Evolutionary conservation across 2,888 invertebrate species (phyloP), one percentile per base, ranked within the genome.

Genomic region (Drosophila merina): DNA sequence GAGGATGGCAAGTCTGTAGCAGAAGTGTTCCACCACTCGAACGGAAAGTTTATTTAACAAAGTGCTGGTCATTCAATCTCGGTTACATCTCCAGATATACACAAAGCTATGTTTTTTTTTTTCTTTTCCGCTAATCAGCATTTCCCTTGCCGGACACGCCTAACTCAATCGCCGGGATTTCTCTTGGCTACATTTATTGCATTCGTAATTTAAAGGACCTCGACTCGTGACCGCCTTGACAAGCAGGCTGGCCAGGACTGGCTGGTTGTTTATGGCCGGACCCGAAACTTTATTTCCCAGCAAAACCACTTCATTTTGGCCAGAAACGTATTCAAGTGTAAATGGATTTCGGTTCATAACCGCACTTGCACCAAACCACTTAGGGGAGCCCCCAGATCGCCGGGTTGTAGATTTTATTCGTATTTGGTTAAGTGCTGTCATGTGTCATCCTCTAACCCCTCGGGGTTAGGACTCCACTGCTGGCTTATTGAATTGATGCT

Each of bases 261-360:
- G 59, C 67, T 75, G 59, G 59, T 72, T 77, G 58, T 57, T 72
- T 76, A 54, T 59, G 72, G 56, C 54, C 47, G 45, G 25, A 49
- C 60, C 60, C 10, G 20, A 58, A 76, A 42, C 49, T 47, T 66
- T 66, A 63, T 66, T 62, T 66, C 51, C 50, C 9, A 40, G 42
- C 40, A 9, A 9, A 52, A 9, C 66, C 60, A 60, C 74, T 72
- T 72, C 75, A 64, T 68, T 79, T 74, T 66, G 69, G 45, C 72
- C 72, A 52, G 68, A 62, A 80, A 71, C 70, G 67, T 77, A 74
- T 76, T 79, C 74, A 58, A 77, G 75, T 72, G 77, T 70, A 81
- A 86, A 86, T 86, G 77, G 87, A 81, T 77, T 84, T 86, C 62
- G 70, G 72, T 79, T 74, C 82, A 84, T 77, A 77, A 71, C 74